Conservation (phyloP, 2,113 vertebrate species). For the Bambusicola thoracicus region DNA sequence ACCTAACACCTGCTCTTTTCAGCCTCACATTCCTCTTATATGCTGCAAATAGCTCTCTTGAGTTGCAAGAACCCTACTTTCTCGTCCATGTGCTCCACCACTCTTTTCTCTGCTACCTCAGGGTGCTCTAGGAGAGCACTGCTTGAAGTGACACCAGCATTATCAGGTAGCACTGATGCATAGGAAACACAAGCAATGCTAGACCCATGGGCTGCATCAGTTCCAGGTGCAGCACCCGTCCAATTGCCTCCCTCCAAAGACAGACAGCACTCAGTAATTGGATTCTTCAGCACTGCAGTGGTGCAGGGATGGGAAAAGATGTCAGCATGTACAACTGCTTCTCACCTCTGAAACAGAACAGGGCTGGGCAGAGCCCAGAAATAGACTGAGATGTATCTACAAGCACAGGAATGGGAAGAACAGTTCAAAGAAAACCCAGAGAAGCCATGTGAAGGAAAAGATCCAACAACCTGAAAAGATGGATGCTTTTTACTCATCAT, state of each 20-base stretch:
- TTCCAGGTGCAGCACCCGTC: background rate
- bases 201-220: background rate
- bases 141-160: background rate
- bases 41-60: background rate
- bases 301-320: background rate
- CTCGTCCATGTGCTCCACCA: background rate
- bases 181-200: background rate
- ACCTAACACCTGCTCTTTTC: background rate
- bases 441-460: background rate
- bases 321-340: background rate
- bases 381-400: background rate
- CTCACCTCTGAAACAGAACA: background rate
- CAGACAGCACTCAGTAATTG: background rate
- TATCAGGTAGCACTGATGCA: background rate
- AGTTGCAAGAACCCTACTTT: background rate
- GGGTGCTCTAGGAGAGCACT: background rate
- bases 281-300: background rate
- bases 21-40: background rate
- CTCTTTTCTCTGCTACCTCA: background rate
- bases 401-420: background rate
- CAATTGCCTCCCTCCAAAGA: background rate
- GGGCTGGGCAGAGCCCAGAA: background rate
- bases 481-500: background rate
- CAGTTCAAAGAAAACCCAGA: background rate
- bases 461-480: background rate